These are phyloP conservation scores for Clarias platycephalus DNA, from an alignment of 2,797 vertebrate species.

Conservation along the genomic window DNA sequence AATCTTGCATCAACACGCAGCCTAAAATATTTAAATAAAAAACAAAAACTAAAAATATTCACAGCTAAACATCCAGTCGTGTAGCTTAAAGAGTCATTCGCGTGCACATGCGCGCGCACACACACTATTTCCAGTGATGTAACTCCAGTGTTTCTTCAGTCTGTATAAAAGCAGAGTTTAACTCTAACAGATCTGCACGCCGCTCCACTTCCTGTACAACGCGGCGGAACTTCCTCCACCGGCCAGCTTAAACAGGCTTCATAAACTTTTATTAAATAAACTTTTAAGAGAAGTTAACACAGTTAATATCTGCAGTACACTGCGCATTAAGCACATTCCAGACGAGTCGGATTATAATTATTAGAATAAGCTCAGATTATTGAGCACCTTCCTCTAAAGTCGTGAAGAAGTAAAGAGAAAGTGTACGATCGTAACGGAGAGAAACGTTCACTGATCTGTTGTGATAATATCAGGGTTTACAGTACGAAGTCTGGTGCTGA, in stretches of 20 bases:
- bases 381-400: background rate
- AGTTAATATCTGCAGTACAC: too few relatives aligned
- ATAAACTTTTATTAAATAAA: background rate
- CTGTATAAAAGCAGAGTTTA: background rate
- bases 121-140: slow-evolving; percentile 25
- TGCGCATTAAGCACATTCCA: too few relatives aligned
- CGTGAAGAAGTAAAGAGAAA: background rate
- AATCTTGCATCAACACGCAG: background rate
- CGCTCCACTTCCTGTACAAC: background rate
- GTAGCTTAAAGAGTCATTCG: background rate
- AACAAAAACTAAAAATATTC: slow-evolving; percentile 9
- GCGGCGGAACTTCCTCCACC: background rate
- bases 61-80: slow-evolving; percentile 21
- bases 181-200: background rate
- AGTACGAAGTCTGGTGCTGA: background rate
- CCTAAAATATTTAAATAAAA: slow-evolving; percentile 31
- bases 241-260: background rate
- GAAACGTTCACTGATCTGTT: background rate
- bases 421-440: background rate
- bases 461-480: background rate
- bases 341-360: background rate
- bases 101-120: background rate
- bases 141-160: slow-evolving; percentile 46
- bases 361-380: background rate
- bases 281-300: too few relatives aligned